A percentile compares a stretch with the other conserved stretches of the same genome.
Conservation (phyloP, 2,888 invertebrate genomes). For the Machimus atricapillus region DNA sequence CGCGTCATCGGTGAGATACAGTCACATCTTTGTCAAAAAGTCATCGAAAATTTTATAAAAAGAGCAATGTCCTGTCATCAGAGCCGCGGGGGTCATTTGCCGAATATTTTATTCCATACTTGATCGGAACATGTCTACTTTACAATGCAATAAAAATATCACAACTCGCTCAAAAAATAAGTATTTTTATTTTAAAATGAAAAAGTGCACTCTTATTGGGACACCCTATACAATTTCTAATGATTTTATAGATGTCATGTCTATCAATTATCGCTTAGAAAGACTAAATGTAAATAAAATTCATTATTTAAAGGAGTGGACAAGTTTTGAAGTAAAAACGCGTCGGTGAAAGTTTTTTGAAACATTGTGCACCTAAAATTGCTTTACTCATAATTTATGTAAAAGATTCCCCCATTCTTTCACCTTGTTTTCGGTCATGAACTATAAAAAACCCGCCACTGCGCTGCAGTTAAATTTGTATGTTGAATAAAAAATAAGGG, state of each 20-base stretch:
- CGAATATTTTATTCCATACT: no score
- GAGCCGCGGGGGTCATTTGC: no score
- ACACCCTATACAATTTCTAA: background rate
- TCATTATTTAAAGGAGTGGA: background rate
- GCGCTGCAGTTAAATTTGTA: background rate
- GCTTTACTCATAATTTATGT: background rate
- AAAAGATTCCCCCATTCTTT: background rate
- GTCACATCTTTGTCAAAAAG: no score
- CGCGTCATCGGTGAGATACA: no score
- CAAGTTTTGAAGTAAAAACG: background rate
- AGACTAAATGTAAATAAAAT: background rate
- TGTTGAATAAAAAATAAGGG: background rate
- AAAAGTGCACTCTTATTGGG: no score
- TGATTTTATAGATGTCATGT: background rate
- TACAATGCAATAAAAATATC: no score
- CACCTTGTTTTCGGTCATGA: background rate
- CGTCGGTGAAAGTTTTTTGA: background rate
- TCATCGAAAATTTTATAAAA: no score
- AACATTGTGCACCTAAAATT: background rate
- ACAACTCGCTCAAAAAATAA: no score
- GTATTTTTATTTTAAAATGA: no score
- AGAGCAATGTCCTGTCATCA: no score
- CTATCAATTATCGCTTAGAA: no score
- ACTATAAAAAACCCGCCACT: background rate
- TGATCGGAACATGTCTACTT: no score